Evolutionary conservation across 2,888 invertebrate genomes (phyloP), one percentile per base, ranked within the genome.

Genomic region (Maniola hyperantus): DNA sequence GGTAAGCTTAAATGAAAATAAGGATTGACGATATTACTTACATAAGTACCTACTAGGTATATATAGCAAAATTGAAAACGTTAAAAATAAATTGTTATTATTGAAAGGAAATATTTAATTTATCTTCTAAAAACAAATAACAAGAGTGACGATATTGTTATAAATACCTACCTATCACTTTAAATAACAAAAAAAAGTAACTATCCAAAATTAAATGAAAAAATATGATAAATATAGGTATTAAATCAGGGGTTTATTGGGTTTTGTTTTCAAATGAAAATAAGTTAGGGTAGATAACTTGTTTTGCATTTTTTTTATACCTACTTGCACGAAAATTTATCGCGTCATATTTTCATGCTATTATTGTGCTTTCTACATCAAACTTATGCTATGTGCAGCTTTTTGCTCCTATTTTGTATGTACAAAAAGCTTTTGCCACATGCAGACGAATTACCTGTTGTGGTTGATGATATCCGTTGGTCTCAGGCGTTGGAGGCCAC

Each of bases 401-500:
- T 39, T 77, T 80, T 76, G 71, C 79, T 71, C 81, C 77, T 78
- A 73, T 71, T 69, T 66, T 79, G 74, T 67, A 69, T 66, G n/a
- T 61, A 58, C 78, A 73, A 76, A 77, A 73, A 75, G 76, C 67
- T 72, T 78, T 75, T 73, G 72, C 54, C 75, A 75, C 81, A 26
- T 26, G 26, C 26, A 58, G 36, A 34, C 6, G 20, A 20, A 59
- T 74, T 93, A 95, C 95, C 94, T 95, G 95, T 83, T 93, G 93
- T 83, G 91, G 74, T 79, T 94, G 93, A 75, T 94, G 93, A 76
- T 93, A 90, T 67, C 93, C 93, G 87, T 94, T 93, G 73, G 95
- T 94, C 84, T 95, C 94, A 74, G 95, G 95, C 83, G 95, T 95
- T 75, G 97, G 97, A 74, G 97, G 97, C 97, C 97, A 97, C 88